These are phyloP conservation scores for Antheraea mylitta DNA, from an alignment of 1,140 invertebrate genomes.

Conservation along the genomic window DNA sequence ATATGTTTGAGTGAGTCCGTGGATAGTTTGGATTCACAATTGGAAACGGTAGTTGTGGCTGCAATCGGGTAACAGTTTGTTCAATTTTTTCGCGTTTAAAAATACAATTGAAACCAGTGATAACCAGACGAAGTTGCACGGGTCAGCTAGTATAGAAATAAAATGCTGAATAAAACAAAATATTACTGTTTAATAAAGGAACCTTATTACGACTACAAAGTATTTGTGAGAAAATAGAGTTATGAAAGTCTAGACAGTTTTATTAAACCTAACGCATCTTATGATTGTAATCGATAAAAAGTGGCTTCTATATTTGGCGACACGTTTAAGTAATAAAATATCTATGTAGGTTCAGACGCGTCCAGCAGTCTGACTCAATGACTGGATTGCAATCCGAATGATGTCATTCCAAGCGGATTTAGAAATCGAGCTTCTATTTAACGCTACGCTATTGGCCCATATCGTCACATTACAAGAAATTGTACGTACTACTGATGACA, in stretches of 20 bases:
- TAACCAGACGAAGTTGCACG: no score
- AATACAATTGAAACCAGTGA: no score
- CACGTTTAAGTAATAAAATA: constrained; percentile 4
- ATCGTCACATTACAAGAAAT: constrained; percentile 24
- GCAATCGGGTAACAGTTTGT: no score
- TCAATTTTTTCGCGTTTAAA: no score
- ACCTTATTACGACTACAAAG: not conserved
- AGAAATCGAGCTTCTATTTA: constrained; percentile 40
- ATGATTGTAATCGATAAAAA: constrained; percentile 3
- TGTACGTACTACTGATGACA: not conserved
- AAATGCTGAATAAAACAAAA: no score
- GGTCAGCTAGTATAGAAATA: no score
- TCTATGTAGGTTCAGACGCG: constrained; percentile 18
- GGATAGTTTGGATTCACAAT: no score
- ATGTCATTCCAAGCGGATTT: constrained; percentile 48
- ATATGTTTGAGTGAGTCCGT: no score
- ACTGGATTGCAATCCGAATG: constrained; percentile 26
- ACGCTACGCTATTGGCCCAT: constrained; percentile 25
- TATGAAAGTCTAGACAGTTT: not conserved
- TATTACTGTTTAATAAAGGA: no score
- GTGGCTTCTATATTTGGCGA: constrained; percentile 1
- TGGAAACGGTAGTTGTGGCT: no score
- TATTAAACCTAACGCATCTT: not conserved
- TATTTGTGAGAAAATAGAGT: not conserved
- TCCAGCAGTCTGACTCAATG: constrained; percentile 42